Evolutionary conservation across 2,113 vertebrate genomes (phyloP).

Genomic region (Melanotaenia duboulayi): DNA sequence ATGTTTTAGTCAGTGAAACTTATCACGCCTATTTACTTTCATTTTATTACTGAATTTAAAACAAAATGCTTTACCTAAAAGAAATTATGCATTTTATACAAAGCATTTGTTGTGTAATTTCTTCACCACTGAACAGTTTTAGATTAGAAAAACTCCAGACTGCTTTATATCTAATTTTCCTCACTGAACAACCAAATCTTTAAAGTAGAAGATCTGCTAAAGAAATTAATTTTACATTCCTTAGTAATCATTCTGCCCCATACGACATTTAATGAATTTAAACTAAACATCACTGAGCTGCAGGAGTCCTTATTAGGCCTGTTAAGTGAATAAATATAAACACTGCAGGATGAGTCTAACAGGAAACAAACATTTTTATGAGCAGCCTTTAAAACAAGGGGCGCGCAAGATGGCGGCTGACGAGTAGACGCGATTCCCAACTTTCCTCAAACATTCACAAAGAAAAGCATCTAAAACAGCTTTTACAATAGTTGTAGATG

Average conservation of each 20-base stretch:
- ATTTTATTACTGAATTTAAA: neutral
- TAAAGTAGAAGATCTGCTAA: neutral
- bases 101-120: neutral
- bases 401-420: too few relatives aligned
- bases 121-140: neutral
- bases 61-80: neutral
- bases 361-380: neutral
- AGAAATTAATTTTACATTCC: neutral
- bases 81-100: neutral
- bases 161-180: neutral
- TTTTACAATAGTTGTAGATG: too few relatives aligned
- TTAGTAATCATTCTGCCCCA: neutral
- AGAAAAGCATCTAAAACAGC: too few relatives aligned
- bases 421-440: too few relatives aligned
- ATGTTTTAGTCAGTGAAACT: neutral
- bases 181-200: neutral
- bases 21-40: neutral
- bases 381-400: constrained; percentile 6
- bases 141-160: neutral
- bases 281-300: neutral
- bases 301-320: neutral
- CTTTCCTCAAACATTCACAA: too few relatives aligned
- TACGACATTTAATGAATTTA: neutral
- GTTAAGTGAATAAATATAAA: neutral
- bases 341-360: neutral